These are phyloP conservation scores for Spermophilus dauricus DNA, from an alignment of 2,113 vertebrate species.

Conservation along the genomic window DNA sequence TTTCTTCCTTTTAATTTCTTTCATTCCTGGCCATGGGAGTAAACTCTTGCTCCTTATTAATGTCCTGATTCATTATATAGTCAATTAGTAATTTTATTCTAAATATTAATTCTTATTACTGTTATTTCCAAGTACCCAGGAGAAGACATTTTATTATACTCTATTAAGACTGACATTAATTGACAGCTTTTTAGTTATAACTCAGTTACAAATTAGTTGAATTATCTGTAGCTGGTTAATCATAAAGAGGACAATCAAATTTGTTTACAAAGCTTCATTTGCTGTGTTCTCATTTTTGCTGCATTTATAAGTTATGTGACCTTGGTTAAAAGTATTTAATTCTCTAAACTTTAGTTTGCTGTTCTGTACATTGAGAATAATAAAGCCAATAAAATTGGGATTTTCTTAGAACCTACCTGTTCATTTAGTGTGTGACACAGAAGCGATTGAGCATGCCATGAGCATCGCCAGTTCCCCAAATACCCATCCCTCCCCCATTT, in stretches of 20 bases:
- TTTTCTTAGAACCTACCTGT: background rate
- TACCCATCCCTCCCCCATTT: fast-evolving
- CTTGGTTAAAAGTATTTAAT: background rate
- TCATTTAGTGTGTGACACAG: background rate
- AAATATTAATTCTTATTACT: background rate
- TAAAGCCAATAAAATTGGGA: background rate
- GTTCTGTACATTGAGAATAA: background rate
- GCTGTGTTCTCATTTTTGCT: background rate
- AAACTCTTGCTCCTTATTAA: background rate
- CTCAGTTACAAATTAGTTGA: background rate
- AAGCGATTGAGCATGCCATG: background rate
- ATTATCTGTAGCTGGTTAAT: background rate
- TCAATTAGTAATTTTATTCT: background rate
- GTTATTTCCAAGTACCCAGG: background rate
- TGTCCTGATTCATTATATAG: background rate
- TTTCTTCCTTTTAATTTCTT: background rate
- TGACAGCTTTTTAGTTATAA: background rate
- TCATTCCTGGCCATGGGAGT: background rate
- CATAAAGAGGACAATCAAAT: background rate
- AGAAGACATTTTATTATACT: background rate
- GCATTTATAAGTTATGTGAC: background rate
- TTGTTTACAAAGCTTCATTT: background rate
- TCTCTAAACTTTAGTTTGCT: background rate
- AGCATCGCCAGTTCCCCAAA: background rate
- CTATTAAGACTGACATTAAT: background rate